Conservation (phyloP, 1,140 invertebrate species). For the Drosophila auraria region DNA sequence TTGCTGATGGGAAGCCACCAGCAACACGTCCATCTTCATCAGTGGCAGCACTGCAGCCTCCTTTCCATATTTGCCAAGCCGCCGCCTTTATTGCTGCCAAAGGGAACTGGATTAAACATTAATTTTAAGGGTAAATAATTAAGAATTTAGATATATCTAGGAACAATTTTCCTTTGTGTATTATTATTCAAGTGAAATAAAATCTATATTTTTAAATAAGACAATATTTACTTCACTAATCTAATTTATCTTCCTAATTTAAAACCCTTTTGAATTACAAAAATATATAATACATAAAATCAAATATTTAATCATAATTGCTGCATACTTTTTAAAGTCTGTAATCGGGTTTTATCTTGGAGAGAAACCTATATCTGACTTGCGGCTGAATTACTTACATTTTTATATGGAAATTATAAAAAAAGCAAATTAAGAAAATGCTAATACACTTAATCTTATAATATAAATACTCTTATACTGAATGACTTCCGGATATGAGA, state of each 20-base stretch:
- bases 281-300: too few species aligned
- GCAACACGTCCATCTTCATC: conserved; percentile 83
- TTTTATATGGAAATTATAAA: background rate
- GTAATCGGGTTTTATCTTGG: background rate
- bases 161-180: too few species aligned
- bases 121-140: background rate
- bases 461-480: background rate
- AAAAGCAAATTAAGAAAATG: background rate
- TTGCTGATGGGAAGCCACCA: conserved; percentile 76
- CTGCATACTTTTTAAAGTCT: background rate
- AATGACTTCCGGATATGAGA: background rate
- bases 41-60: conserved; percentile 44
- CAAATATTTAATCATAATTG: too few species aligned
- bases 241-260: too few species aligned
- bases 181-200: background rate
- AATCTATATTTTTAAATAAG: too few species aligned
- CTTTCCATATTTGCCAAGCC: background rate
- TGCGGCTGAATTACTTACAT: background rate
- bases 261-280: too few species aligned
- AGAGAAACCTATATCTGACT: background rate
- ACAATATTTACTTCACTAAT: too few species aligned
- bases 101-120: too few species aligned
- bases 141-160: too few species aligned
- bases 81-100: conserved; percentile 47
- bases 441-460: background rate